Base-by-base conservation (phyloP, 1,140 invertebrate genomes). In the Habropoda laboriosa region DNA sequence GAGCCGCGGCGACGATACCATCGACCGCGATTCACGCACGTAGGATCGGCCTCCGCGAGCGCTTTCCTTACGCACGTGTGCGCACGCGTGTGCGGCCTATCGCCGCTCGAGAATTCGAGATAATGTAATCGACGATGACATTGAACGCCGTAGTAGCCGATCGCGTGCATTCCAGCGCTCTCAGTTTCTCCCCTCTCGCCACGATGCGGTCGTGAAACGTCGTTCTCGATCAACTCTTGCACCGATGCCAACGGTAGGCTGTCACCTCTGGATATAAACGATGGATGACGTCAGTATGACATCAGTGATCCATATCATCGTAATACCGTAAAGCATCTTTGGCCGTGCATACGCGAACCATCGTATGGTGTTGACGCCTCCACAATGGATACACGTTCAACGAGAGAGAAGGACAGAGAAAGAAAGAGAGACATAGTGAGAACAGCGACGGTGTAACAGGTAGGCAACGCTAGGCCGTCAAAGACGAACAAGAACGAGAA, bases 221-320 rank as follows among this genome's bases (percentile, higher is more conserved):
- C 85, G 83, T 80, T 82, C 79, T 81, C 84, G 88, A 92, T 91
- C 90, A 89, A 81, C 66, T 76, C 78, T 82, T 87, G 77, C 82
- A 87, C 80, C 83, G 81, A 85, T 89, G 88, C 89, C 88, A 88
- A 87, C 86, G 83, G 82, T 84, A 86, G 82, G 82, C 83, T 90
- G 90, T 90, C 91, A 91, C 88, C 86, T 87, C 90, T 89, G 85
- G 89, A 91, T 90, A 90, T 91, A 91, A 92, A 90, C 89, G 88
- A 89, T 74, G 78, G 85, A 75, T 92, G 90, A 92, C 91, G 90
- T 91, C 91, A 92, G 90, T 86, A 91, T 92, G 90, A 91, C 90
- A 92, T 91, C 90, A 91, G 88, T 92, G 91, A 92, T 92, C 90
- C 87, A 91, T 91, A 91, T 91, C 90, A 86, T 85, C 80, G 87